Evolutionary conservation across 2,113 vertebrate genomes (phyloP).

Genomic region (Tragelaphus buxtoni): DNA sequence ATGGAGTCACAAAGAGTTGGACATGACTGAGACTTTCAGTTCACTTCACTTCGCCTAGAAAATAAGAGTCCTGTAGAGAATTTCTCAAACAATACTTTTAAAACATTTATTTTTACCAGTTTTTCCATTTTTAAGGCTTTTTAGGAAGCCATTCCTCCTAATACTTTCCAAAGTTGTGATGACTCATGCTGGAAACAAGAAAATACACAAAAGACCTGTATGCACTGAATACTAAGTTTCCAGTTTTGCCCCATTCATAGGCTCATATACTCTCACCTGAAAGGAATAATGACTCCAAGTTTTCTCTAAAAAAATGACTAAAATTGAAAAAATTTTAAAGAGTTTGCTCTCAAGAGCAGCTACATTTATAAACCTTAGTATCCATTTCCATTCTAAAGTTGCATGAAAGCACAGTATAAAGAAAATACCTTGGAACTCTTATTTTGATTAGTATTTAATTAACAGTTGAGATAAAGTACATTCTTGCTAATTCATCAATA

Average conservation of each 20-base stretch:
- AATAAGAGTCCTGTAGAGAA: not conserved
- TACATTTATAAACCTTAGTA: not conserved
- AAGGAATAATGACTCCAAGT: not conserved
- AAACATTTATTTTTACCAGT: not conserved
- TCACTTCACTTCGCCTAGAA: not conserved
- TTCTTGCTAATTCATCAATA: not conserved
- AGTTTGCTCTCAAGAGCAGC: not conserved
- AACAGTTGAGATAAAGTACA: not conserved
- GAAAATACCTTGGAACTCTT: not conserved
- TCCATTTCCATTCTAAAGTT: not conserved
- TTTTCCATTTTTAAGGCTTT: not conserved
- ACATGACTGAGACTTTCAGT: not conserved
- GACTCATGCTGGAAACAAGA: not conserved
- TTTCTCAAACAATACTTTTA: not conserved
- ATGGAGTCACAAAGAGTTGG: not conserved
- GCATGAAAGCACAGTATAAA: not conserved
- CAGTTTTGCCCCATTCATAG: not conserved
- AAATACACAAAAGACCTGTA: not conserved
- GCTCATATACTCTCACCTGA: not conserved
- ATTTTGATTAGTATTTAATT: not conserved
- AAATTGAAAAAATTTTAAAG: not conserved
- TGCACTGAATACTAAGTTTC: not conserved
- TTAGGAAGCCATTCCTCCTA: not conserved
- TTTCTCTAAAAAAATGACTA: not conserved
- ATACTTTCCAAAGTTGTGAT: not conserved